A percentile compares a stretch with the other conserved stretches of the same genome.
Evolutionary conservation across 2,797 vertebrate genomes (phyloP).

Genomic region (Alosa sapidissima): DNA sequence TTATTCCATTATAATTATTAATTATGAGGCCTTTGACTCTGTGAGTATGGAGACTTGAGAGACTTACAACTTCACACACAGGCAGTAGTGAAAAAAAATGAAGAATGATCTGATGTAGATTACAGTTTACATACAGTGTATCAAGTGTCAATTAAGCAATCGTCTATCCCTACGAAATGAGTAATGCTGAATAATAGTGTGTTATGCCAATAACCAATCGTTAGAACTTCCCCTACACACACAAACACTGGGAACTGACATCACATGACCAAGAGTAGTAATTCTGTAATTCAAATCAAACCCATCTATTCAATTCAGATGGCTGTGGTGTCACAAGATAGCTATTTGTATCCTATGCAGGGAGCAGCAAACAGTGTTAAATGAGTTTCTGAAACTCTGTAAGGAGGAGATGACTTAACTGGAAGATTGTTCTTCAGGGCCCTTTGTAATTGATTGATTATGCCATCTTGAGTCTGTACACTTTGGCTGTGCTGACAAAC

Average conservation of each 20-base stretch:
- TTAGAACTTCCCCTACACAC: neutral
- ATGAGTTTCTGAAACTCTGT: neutral
- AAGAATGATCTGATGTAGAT: too few species aligned
- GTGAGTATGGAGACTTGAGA: neutral
- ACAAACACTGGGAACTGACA: neutral
- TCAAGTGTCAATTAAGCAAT: neutral
- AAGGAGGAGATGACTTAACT: neutral
- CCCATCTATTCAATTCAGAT: neutral
- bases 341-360: neutral
- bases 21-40: constrained; percentile 51
- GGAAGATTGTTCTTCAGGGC: neutral
- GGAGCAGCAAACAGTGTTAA: neutral
- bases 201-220: neutral
- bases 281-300: neutral
- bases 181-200: neutral
- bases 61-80: neutral
- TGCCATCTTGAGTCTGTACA: neutral
- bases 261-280: neutral
- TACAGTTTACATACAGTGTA: neutral
- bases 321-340: neutral
- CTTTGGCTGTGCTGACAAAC: neutral
- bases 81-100: neutral
- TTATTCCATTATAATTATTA: constrained; percentile 58
- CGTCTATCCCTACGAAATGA: neutral
- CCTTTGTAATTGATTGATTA: neutral